Percentiles rank a stretch among this genome's conserved stretches.
These are phyloP conservation scores for Halichoeres trimaculatus DNA, from an alignment of 2,113 vertebrate genomes.

Conservation along the genomic window DNA sequence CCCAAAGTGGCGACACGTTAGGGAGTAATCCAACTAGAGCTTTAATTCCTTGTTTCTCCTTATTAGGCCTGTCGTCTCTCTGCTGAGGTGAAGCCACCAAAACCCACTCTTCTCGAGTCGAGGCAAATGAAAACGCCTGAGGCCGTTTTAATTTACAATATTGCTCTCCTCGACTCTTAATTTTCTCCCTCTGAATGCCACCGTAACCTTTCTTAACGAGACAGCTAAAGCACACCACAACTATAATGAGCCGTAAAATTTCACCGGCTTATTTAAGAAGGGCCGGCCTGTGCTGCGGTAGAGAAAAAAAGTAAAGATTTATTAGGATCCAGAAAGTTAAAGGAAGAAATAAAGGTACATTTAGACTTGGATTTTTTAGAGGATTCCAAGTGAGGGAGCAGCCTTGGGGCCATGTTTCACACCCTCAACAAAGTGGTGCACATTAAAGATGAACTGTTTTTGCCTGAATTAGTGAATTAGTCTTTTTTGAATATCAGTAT, in stretches of 20 bases:
- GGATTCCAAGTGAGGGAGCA: no score
- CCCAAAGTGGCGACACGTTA: slow-evolving; percentile 39
- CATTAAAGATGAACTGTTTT: no score
- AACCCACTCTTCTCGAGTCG: slow-evolving; percentile 21
- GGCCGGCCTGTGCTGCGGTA: background rate
- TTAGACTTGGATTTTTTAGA: background rate
- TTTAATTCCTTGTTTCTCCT: slow-evolving; percentile 47
- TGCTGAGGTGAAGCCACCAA: slow-evolving; percentile 35
- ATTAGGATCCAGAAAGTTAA: background rate
- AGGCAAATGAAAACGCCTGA: slow-evolving; percentile 49
- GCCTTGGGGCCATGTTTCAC: no score
- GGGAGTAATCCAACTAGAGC: slow-evolving; percentile 26
- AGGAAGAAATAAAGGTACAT: background rate
- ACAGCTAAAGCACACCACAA: slow-evolving; percentile 17
- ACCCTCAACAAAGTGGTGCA: no score
- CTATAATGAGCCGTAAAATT: slow-evolving; percentile 6
- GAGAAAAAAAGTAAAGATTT: background rate
- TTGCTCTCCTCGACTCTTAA: slow-evolving; percentile 18
- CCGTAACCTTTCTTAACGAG: slow-evolving; percentile 34
- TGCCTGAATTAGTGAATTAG: no score
- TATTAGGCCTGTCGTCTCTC: slow-evolving; percentile 38
- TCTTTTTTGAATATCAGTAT: no score
- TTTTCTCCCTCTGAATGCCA: slow-evolving; percentile 28
- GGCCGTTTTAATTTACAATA: slow-evolving; percentile 52
- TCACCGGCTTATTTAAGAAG: background rate